Conservation (phyloP, 2,797 vertebrate species). For the Tragopan temminckii region DNA sequence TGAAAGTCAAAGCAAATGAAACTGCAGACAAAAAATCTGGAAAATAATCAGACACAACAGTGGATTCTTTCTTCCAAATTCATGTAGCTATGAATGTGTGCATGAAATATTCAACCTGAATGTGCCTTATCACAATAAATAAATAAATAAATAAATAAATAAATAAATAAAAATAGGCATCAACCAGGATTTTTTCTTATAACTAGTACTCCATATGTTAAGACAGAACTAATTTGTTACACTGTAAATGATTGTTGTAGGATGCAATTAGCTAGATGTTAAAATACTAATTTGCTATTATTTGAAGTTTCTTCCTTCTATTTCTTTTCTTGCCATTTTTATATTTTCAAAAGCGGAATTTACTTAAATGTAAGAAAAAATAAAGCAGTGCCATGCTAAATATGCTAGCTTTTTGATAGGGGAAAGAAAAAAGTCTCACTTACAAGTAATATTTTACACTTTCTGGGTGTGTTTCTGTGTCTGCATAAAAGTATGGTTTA, state of each 20-base stretch:
- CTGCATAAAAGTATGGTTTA: neutral
- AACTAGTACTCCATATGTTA: neutral
- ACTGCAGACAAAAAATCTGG: neutral
- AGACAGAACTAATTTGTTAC: neutral
- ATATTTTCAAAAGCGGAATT: neutral
- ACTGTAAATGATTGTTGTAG: neutral
- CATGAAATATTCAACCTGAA: neutral
- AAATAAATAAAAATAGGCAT: neutral
- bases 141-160: no score
- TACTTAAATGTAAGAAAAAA: neutral
- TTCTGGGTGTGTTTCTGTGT: neutral
- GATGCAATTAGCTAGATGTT: neutral
- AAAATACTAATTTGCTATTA: neutral
- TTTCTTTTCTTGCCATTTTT: neutral
- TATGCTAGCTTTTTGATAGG: neutral
- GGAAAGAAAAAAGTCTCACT: neutral
- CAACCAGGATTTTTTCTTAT: neutral
- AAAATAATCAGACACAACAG: rapidly evolving
- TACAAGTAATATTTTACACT: neutral
- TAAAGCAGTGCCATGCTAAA: neutral
- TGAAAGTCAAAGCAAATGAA: neutral
- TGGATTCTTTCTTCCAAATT: neutral
- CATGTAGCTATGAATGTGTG: rapidly evolving
- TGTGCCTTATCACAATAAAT: neutral
- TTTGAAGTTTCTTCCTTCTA: neutral